phyloP scores from a whole-genome alignment of 1,140 invertebrate genomes.

The Camponotus floridanus region DNA sequence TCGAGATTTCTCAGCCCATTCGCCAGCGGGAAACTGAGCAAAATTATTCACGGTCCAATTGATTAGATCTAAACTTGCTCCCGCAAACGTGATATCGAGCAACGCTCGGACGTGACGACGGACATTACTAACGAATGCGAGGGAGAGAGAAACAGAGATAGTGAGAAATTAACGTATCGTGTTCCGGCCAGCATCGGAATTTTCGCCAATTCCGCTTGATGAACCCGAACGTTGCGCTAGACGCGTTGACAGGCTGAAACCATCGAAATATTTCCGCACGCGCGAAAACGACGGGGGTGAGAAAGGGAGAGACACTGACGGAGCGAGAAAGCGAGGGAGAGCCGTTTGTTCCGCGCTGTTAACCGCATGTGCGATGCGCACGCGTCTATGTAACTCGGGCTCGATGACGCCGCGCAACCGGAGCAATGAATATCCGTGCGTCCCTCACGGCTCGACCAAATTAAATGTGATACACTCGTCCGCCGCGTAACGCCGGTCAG shows the following conservation, averaged over 20 bases:
- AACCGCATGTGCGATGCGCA: slow-evolving; percentile 58
- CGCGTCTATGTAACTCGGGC: slow-evolving; percentile 51
- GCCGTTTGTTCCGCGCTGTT: slow-evolving; percentile 69
- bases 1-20: slow-evolving; percentile 48
- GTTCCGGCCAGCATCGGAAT: slow-evolving; percentile 15
- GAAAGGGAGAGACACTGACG: background rate
- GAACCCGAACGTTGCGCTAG: slow-evolving; percentile 27
- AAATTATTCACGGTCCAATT: slow-evolving; percentile 71
- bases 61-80: slow-evolving; percentile 71
- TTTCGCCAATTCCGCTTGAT: slow-evolving; percentile 37
- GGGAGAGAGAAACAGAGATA: no score
- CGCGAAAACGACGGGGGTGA: background rate
- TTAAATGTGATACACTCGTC: slow-evolving; percentile 64
- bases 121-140: slow-evolving; percentile 2
- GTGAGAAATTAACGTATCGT: slow-evolving; percentile 57
- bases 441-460: slow-evolving; percentile 58
- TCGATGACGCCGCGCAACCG: slow-evolving; percentile 58
- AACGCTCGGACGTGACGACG: slow-evolving; percentile 41
- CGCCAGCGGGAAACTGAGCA: slow-evolving; percentile 42
- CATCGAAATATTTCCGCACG: slow-evolving; percentile 42
- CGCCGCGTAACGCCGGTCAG: slow-evolving; percentile 47
- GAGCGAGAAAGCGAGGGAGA: background rate
- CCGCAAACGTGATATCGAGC: slow-evolving; percentile 40
- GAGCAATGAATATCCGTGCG: slow-evolving; percentile 65
- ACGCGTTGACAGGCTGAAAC: slow-evolving; percentile 48